Percentiles rank a stretch among this genome's conserved stretches.
These are phyloP conservation scores for Orius laevigatus DNA, from an alignment of 1,140 invertebrate genomes.

Conservation along the genomic window DNA sequence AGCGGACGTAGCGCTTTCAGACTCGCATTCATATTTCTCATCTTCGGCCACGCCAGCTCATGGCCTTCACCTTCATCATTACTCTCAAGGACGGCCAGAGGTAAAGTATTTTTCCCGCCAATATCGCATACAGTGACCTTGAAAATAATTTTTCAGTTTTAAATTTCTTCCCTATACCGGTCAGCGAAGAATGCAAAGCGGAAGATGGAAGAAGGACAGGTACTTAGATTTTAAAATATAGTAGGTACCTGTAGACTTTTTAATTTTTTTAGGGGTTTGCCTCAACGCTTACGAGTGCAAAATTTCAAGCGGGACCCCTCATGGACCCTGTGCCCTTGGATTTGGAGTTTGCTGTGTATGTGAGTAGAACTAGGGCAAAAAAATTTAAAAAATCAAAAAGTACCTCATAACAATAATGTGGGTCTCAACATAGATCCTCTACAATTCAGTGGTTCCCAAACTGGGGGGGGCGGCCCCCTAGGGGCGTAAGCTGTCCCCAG, in stretches of 20 bases:
- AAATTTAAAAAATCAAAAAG: too few species aligned
- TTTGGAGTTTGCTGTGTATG: conserved; percentile 80
- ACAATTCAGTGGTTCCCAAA: too few species aligned
- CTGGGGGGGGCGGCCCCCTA: too few species aligned
- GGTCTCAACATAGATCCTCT: too few species aligned
- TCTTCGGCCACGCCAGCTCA: neutral
- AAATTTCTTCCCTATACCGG: conserved; percentile 61
- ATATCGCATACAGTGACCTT: too few species aligned
- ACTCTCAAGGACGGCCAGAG: conserved; percentile 8
- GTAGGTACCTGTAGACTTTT: conserved; percentile 15
- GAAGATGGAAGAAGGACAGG: conserved; percentile 43
- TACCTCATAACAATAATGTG: too few species aligned
- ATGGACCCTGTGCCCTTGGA: conserved; percentile 62
- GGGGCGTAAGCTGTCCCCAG: too few species aligned
- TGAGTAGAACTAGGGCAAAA: conserved; percentile 37
- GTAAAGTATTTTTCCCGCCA: too few species aligned
- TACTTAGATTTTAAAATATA: conserved; percentile 18
- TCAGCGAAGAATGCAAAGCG: conserved; percentile 56
- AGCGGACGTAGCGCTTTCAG: neutral
- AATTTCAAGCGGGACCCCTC: conserved; percentile 51
- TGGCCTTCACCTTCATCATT: conserved; percentile 8
- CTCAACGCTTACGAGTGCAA: conserved; percentile 69
- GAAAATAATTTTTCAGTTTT: conserved; percentile 46
- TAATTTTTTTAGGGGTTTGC: conserved; percentile 41
- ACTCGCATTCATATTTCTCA: neutral